Base-by-base conservation (phyloP, 2,888 invertebrate genomes). In the Agrenia bidenticulata region DNA sequence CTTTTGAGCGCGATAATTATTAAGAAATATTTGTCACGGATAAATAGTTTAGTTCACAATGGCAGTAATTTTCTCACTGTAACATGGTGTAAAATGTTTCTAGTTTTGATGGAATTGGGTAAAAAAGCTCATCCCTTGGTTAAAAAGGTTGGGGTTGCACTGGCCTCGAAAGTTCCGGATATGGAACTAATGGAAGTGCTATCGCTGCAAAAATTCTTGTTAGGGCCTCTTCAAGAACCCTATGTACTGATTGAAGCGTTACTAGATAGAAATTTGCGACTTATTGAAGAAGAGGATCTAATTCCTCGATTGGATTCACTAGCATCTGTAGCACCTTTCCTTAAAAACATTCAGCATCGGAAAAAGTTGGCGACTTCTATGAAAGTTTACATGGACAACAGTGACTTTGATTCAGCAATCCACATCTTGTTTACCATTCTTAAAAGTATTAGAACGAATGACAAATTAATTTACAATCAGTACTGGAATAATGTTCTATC, bases 111-210 rank as follows among this genome's bases (percentile, higher is more conserved):
- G 15, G 61, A 55, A 26, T 7, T 57, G 17, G 64, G 62, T 2
- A 49, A 50, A 17, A 60, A 59, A 11, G 49, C 64, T 2, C 58
- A 54, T 19, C 50, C 51, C 7, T 55, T 67, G 5, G 56, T 66
- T 19, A 54, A 66, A 2, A 21, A 57, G 27, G 27, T 67, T n/a
- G 70, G 73, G 13, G 53, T 66, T 11, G 19, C 55, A 11, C 42
- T 75, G 9, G 37, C 60, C 15, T 39, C 50, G 1, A 32, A 53
- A 39, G 61, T 70, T 41, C 57, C 64, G 1, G 32, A 45, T 17
- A 64, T 73, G 63, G 45, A 50, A 21, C 7, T 70, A 0, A 55
- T 75, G 66, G 72, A 72, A 21, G 7, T 73, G n/a, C n/a, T 72
- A 11, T 59, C 61, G 0, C 58, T 74, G 17, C 68, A 72, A 24